phyloP scores from a whole-genome alignment of 1,140 invertebrate genomes.

The Parapsyche elsis region DNA sequence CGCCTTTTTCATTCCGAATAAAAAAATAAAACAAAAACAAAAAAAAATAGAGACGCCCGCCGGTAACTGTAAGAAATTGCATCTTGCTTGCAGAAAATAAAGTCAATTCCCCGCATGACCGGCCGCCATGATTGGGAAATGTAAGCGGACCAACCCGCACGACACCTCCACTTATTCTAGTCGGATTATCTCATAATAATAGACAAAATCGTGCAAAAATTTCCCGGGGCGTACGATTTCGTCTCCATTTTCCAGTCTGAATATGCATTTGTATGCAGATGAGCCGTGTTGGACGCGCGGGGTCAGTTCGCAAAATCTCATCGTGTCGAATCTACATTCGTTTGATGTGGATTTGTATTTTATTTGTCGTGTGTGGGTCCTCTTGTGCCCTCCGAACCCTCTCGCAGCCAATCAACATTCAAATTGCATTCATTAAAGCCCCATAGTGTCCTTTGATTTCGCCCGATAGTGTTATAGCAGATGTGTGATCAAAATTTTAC shows the following conservation, averaged over 20 bases:
- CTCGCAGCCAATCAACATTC: slow-evolving; percentile 53
- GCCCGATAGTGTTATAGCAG: not conserved
- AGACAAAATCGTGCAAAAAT: slow-evolving; percentile 7
- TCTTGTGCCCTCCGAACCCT: not conserved
- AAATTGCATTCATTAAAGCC: slow-evolving; percentile 44
- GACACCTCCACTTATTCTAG: slow-evolving; percentile 36
- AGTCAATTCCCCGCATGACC: slow-evolving; percentile 55
- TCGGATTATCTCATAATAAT: slow-evolving; percentile 11
- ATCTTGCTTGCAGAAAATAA: slow-evolving; percentile 55
- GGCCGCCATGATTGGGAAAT: slow-evolving; percentile 48
- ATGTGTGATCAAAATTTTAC: too few relatives aligned
- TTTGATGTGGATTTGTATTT: slow-evolving; percentile 51
- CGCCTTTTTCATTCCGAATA: not conserved
- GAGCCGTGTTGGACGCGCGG: not conserved
- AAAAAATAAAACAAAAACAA: not conserved
- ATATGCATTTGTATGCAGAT: slow-evolving; percentile 33
- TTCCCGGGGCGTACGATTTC: not conserved
- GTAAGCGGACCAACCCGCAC: slow-evolving; percentile 15
- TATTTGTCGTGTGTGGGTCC: slow-evolving; percentile 45
- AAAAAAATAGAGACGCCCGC: not conserved
- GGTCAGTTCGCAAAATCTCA: slow-evolving; percentile 8
- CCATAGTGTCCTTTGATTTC: not conserved
- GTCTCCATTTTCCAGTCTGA: not conserved
- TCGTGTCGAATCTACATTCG: slow-evolving; percentile 51
- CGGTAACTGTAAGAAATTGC: slow-evolving; percentile 52